Evolutionary conservation across 2,797 vertebrate species (phyloP), one percentile per base, ranked within the genome.

Genomic region (Tolypeutes matacus): DNA sequence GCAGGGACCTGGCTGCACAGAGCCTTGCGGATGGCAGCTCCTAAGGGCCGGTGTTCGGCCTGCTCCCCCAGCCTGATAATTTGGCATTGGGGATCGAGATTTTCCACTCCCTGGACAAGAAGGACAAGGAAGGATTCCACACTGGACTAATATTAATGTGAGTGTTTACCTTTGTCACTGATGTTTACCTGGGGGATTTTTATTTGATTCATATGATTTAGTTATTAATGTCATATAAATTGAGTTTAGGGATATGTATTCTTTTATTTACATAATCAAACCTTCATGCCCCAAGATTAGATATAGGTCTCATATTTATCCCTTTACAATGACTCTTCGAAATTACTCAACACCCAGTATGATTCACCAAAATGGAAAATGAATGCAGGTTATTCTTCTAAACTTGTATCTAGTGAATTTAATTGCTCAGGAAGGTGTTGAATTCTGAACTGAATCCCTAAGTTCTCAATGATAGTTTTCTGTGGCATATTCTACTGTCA

Each of bases 101-200:
- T 69, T 95, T 64, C 75, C 25, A 46, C 77, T 29, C 31, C 56
- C 36, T 46, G 80, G 60, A 91, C 53, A 80, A 95, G 95, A 83
- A 95, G 80, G 56, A 85, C 5, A 91, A 82, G 25, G 82, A 83
- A 73, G 49, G 64, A 80, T 31, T 64, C 9, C 36, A 36, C 0
- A 0, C 51, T 51, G 64, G 4, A 39, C 91, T 77, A n/a, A 67
- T 46, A 1, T 64, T 89, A 75, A 87, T 64, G 97, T 97, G 95
- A 97, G 97, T 97, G 49, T 94, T 96, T 84, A 73, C 39, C 31
- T 91, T 91, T 83, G 53, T 86, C 75, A 56, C 49, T 75, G 75
- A 67, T 60, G 39, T 64, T 64, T 88, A 91, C 60, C 29, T 96
- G 86, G 56, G 42, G 42, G 80, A 29, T 65, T 91, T 94, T 86